A percentile compares a stretch with the other conserved stretches of the same genome.
Conservation (phyloP, 2,888 invertebrate species). For the Drosophila paramelanica region DNA sequence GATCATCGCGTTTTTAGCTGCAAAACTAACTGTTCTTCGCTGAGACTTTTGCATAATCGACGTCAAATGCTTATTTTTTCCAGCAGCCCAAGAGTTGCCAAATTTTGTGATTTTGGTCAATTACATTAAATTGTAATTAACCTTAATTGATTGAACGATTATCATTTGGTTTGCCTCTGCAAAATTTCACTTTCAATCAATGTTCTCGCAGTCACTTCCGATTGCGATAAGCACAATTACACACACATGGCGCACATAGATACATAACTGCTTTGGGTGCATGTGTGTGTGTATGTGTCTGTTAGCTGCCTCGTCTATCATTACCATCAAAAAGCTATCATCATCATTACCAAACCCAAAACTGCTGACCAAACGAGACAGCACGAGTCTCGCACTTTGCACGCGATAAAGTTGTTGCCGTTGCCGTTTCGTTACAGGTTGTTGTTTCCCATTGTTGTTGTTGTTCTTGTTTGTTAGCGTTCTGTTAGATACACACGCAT, state of each 20-base stretch:
- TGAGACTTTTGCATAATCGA: conserved; percentile 65
- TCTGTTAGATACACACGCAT: conserved; percentile 43
- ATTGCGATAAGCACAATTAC: conserved; percentile 56
- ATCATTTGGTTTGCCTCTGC: conserved; percentile 55
- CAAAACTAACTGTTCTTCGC: conserved; percentile 67
- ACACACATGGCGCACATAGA: conserved; percentile 38
- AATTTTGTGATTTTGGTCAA: conserved; percentile 42
- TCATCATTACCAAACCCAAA: conserved; percentile 69
- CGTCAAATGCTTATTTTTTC: conserved; percentile 31
- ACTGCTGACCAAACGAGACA: conserved; percentile 44
- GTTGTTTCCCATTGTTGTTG: conserved; percentile 4
- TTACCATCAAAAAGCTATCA: conserved; percentile 80
- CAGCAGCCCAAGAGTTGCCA: conserved; percentile 23
- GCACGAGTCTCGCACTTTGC: conserved; percentile 74
- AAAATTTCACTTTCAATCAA: conserved; percentile 73
- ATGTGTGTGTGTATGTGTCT: conserved; percentile 16
- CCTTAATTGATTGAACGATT: conserved; percentile 79
- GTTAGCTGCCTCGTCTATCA: conserved; percentile 57
- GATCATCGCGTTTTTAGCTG: conserved; percentile 58
- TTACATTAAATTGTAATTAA: conserved; percentile 75
- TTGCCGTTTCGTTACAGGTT: conserved; percentile 28
- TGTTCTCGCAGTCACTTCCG: conserved; percentile 65
- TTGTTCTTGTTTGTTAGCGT: conserved; percentile 22
- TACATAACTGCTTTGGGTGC: conserved; percentile 1
- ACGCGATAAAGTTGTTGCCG: conserved; percentile 65